These are phyloP conservation scores for Uropetala carovei DNA, from an alignment of 2,888 invertebrate species.

Conservation along the genomic window DNA sequence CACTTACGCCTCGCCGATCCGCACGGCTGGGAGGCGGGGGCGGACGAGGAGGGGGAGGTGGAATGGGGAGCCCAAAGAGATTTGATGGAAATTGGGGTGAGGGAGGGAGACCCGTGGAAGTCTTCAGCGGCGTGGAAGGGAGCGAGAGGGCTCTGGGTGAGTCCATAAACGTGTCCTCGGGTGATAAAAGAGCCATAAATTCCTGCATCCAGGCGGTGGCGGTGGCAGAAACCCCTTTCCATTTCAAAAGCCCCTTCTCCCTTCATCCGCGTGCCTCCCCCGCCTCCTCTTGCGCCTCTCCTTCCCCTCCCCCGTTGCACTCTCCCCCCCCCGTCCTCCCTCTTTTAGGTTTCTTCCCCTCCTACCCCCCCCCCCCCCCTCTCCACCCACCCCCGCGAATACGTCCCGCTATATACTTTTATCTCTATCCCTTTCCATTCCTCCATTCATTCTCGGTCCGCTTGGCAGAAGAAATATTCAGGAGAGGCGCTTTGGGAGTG, in stretches of 20 bases:
- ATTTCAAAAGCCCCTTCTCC: slow-evolving; percentile 22
- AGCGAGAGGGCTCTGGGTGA: slow-evolving; percentile 33
- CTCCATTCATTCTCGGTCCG: neutral
- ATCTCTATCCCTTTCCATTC: too few relatives aligned
- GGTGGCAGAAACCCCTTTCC: slow-evolving; percentile 42
- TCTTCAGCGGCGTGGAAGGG: neutral
- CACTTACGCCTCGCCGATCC: slow-evolving; percentile 28
- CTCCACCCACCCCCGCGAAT: too few relatives aligned
- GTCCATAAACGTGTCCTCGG: slow-evolving; percentile 64
- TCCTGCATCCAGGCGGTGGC: slow-evolving; percentile 56
- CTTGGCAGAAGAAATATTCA: neutral
- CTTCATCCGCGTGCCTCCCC: neutral
- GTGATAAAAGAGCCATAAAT: slow-evolving; percentile 64
- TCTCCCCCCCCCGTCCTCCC: too few relatives aligned
- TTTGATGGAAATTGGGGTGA: slow-evolving; percentile 16
- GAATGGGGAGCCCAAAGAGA: slow-evolving; percentile 10
- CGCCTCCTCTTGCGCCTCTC: neutral
- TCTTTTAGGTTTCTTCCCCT: too few relatives aligned
- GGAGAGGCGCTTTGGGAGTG: neutral
- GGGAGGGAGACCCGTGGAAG: neutral
- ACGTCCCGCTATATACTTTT: too few relatives aligned
- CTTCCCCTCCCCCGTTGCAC: neutral
- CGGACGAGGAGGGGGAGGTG: neutral
- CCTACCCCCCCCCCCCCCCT: too few relatives aligned
- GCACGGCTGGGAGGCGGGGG: slow-evolving; percentile 16